A percentile compares a stretch with the other conserved stretches of the same genome.
phyloP scores from a whole-genome alignment of 2,797 vertebrate genomes.

The Sebastes paucispinis region DNA sequence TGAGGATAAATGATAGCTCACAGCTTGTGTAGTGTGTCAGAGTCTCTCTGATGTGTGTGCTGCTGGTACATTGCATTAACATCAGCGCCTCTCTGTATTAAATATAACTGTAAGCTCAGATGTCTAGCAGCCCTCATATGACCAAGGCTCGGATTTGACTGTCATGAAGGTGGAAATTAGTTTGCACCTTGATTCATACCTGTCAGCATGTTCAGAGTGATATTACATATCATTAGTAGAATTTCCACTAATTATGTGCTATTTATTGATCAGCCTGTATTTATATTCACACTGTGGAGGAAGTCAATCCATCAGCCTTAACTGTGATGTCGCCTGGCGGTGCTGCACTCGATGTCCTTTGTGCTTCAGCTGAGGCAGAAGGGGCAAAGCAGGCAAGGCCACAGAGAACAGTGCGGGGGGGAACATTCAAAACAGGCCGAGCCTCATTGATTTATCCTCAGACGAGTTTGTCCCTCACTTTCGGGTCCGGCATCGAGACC shows the following conservation, averaged over 20 bases:
- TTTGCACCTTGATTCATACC: not conserved
- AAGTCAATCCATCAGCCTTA: slow-evolving; percentile 14
- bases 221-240: not conserved
- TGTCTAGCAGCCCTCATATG: not conserved
- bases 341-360: slow-evolving; percentile 9
- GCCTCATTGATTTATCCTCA: slow-evolving; percentile 53
- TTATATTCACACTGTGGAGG: not conserved
- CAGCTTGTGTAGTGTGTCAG: not conserved
- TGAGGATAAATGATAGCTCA: slow-evolving; percentile 33
- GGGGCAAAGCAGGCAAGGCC: slow-evolving; percentile 30
- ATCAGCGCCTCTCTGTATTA: slow-evolving; percentile 24
- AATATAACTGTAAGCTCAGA: slow-evolving; percentile 1
- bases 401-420: not conserved
- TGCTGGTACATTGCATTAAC: slow-evolving; percentile 23
- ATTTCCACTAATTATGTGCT: not conserved
- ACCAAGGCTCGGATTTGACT: not conserved
- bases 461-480: slow-evolving; percentile 45
- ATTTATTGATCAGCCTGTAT: not conserved
- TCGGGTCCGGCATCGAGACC: slow-evolving; percentile 31
- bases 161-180: not conserved
- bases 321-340: slow-evolving; percentile 1
- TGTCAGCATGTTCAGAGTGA: not conserved
- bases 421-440: slow-evolving; percentile 26
- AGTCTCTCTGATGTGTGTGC: not conserved
- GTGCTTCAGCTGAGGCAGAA: slow-evolving; percentile 26